A percentile compares a stretch with the other conserved stretches of the same genome.
phyloP scores from a whole-genome alignment of 2,888 invertebrate species.

The Tetragonisca angustula region DNA sequence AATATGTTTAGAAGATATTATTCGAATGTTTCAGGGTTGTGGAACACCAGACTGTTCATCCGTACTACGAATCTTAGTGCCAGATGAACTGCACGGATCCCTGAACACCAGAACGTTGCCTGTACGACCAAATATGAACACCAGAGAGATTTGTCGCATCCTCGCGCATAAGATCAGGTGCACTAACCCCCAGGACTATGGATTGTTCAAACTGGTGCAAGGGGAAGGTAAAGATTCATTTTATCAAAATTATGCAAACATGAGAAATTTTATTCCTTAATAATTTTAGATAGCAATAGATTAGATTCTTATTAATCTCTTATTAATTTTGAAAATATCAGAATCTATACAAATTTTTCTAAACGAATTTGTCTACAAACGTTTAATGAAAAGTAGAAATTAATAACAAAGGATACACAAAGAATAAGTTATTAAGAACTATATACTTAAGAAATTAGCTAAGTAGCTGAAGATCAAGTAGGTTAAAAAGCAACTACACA shows the following conservation, averaged over 20 bases:
- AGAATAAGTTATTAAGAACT: background rate
- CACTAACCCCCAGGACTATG: conserved; percentile 98
- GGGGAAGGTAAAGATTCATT: conserved; percentile 89
- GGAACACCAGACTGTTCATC: conserved; percentile 87
- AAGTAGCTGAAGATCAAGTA: background rate
- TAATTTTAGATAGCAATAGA: background rate
- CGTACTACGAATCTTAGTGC: conserved; percentile 95
- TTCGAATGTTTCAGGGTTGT: conserved; percentile 76
- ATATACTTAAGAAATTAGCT: background rate
- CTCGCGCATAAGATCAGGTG: conserved; percentile 97
- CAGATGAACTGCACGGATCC: conserved; percentile 96
- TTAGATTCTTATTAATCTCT: background rate
- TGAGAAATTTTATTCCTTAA: too few relatives aligned
- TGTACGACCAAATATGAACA: conserved; percentile 96
- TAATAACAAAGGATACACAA: background rate
- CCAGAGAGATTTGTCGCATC: conserved; percentile 96
- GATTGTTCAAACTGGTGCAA: conserved; percentile 94
- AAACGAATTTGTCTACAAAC: background rate
- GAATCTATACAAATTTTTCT: background rate
- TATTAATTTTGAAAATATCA: background rate
- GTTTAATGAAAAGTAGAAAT: background rate
- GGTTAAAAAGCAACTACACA: background rate
- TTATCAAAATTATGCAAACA: background rate
- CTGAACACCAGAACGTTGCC: conserved; percentile 96
- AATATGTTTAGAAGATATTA: background rate